These are phyloP conservation scores for Anolis carolinensis DNA, from an alignment of 2,113 vertebrate species.

Conservation along the genomic window DNA sequence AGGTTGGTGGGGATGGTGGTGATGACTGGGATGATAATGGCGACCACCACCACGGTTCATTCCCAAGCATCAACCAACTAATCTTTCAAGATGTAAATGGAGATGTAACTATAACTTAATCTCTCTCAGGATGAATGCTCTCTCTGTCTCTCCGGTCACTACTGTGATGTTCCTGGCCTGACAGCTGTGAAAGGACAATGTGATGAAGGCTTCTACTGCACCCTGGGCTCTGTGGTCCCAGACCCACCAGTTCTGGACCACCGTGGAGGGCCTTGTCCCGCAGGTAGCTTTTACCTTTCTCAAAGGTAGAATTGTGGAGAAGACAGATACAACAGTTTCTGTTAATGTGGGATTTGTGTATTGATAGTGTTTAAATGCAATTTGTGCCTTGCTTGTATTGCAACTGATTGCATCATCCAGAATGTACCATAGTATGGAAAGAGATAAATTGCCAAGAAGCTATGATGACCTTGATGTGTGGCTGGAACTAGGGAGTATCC, in stretches of 20 bases:
- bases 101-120: background rate
- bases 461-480: no score
- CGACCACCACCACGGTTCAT: no score
- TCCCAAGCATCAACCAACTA: background rate
- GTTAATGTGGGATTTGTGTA: no score
- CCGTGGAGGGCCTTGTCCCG: constrained; percentile 80
- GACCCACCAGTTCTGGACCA: constrained; percentile 64
- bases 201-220: constrained; percentile 83
- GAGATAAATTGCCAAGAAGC: no score
- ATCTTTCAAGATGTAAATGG: background rate
- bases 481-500: no score
- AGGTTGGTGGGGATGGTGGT: no score
- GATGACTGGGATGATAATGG: no score
- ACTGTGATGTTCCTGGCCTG: constrained; percentile 76
- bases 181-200: constrained; percentile 78
- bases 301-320: background rate
- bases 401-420: no score
- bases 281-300: constrained; percentile 70
- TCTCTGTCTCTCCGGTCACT: constrained; percentile 79
- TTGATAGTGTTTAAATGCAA: no score
- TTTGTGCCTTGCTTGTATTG: no score
- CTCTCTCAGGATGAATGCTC: constrained; percentile 77
- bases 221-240: constrained; percentile 68
- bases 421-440: no score
- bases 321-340: background rate